Conservation (phyloP, 2,888 invertebrate genomes). For the Abrostola tripartita region DNA sequence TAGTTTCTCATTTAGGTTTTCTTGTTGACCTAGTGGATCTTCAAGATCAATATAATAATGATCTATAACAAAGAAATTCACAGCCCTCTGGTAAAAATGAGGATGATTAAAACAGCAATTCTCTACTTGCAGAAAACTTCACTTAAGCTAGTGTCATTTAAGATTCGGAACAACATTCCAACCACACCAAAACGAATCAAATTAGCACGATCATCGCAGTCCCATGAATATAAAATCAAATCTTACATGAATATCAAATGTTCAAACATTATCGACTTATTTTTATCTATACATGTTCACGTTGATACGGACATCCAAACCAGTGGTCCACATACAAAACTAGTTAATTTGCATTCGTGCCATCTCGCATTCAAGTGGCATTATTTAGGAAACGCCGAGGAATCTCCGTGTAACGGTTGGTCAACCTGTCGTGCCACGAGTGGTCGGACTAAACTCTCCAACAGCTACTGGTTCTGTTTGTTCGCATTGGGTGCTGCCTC, state of each 20-base stretch:
- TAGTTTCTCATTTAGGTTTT: too few relatives aligned
- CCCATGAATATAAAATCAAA: conserved; percentile 37
- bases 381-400: conserved; percentile 77
- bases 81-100: too few relatives aligned
- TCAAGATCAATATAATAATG: too few relatives aligned
- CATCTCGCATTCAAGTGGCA: conserved; percentile 73
- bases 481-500: conserved; percentile 26
- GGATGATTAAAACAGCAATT: too few relatives aligned
- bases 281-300: conserved; percentile 51
- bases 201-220: conserved; percentile 10
- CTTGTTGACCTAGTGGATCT: too few relatives aligned
- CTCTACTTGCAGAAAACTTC: too few relatives aligned
- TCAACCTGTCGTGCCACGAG: conserved; percentile 59
- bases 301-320: conserved; percentile 37
- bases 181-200: conserved; percentile 5
- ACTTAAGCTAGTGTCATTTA: too few relatives aligned
- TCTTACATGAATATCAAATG: conserved; percentile 30
- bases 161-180: background rate
- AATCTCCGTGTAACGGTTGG: conserved; percentile 77
- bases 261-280: conserved; percentile 46
- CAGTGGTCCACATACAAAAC: conserved; percentile 70
- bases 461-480: conserved; percentile 35
- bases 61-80: too few relatives aligned
- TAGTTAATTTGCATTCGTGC: conserved; percentile 78
- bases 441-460: conserved; percentile 41